Evolutionary conservation across 2,888 invertebrate species (phyloP), one percentile per base, ranked within the genome.

Genomic region (Hanleya hanleyi): DNA sequence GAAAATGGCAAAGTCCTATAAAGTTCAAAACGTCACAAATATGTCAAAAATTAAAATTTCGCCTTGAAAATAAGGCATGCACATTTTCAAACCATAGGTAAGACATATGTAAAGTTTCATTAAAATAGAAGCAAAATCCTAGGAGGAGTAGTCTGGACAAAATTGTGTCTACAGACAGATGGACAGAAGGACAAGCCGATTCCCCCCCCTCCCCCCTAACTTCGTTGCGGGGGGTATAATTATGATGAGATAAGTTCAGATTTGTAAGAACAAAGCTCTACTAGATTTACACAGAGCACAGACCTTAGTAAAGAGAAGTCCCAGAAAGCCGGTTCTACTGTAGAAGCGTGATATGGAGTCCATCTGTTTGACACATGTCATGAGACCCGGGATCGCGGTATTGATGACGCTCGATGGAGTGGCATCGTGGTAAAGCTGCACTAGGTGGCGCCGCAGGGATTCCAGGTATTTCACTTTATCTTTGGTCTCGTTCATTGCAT

Each of bases 381-480:
- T 81, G 1, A 90, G 84, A 5, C 87, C 87, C 18, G 90, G 90
- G 18, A 91, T 79, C 29, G 88, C 88, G 29, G 78, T 83, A 71
- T 86, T 87, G 74, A 90, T 87, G 68, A 89, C 87, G 33, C 76
- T 77, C 32, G 81, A 76, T 0, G 90, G 90, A n/a, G 87, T 86
- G 49, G 87, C 84, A 49, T 87, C 87, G 26, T 83, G 73, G 74
- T 89, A 89, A 73, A 91, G 81, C 81, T 87, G 86, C 67, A 89
- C 87, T 77, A 90, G 84, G 72, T 88, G 85, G 9, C 88, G 81
- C 74, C 87, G 84, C 71, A 90, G 78, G 2, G 88, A 88, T 72
- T 91, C 90, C 72, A 91, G 79, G 75, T 89, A 91, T 69, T 88
- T 89, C 70, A 90, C 88, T 78, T 91, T 91, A 77, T 91, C 90